These are phyloP conservation scores for Pardosa pseudoannulata DNA, from an alignment of 2,888 invertebrate genomes.

Conservation along the genomic window DNA sequence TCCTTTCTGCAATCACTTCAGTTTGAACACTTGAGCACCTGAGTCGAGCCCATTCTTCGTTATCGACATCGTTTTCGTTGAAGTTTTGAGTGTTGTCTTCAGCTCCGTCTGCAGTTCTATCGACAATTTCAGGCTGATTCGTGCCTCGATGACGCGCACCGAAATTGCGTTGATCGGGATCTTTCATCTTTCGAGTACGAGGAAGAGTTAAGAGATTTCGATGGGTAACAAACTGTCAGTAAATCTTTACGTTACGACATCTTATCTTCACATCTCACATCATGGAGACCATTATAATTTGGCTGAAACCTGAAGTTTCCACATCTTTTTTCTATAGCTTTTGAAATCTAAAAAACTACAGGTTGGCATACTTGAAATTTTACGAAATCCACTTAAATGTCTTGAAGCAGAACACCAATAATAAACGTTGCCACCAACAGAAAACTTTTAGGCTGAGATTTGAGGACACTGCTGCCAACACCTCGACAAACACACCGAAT, in stretches of 20 bases:
- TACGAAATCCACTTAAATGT: background rate
- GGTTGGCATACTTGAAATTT: constrained; percentile 8
- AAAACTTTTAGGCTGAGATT: background rate
- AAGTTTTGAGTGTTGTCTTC: constrained; percentile 51
- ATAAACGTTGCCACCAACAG: background rate
- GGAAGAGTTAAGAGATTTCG: constrained; percentile 30
- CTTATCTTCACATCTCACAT: background rate
- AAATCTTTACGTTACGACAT: constrained; percentile 15
- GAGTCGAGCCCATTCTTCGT: constrained; percentile 83
- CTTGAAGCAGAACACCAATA: background rate
- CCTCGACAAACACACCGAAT: background rate
- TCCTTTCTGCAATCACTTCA: constrained; percentile 83
- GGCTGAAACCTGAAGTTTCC: background rate
- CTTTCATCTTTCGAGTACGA: constrained; percentile 38
- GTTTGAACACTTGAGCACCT: constrained; percentile 93
- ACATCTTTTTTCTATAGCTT: constrained; percentile 46
- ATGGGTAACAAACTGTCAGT: constrained; percentile 31
- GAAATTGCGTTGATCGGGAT: constrained; percentile 35
- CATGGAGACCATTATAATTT: background rate
- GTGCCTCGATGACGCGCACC: constrained; percentile 32
- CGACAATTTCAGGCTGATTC: constrained; percentile 42
- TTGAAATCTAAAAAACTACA: constrained; percentile 26
- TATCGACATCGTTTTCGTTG: constrained; percentile 81
- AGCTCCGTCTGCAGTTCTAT: constrained; percentile 71
- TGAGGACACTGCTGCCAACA: background rate